Evolutionary conservation across 2,797 vertebrate species (phyloP).

Genomic region (Propithecus perrieri): DNA sequence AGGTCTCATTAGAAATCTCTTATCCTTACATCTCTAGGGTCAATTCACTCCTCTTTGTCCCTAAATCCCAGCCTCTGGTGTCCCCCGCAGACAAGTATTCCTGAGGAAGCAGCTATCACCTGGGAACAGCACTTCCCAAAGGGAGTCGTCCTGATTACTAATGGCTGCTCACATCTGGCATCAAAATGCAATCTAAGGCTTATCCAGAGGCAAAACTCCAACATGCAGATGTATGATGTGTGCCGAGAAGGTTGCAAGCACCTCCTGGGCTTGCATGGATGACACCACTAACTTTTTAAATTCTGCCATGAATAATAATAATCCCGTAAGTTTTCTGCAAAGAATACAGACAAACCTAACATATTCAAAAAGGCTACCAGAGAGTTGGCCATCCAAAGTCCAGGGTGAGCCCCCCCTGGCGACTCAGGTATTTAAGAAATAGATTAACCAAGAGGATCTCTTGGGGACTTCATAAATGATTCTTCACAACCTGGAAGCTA

Average conservation of each 20-base stretch:
- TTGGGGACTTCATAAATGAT: neutral
- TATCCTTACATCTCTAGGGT: constrained; percentile 76
- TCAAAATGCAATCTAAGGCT: neutral
- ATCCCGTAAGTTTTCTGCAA: constrained; percentile 10
- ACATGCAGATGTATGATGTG: neutral
- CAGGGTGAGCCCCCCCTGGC: neutral
- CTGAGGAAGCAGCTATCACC: constrained; percentile 43
- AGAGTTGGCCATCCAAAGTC: neutral
- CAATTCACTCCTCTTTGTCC: constrained; percentile 73
- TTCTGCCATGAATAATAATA: neutral
- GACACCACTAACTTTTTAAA: neutral
- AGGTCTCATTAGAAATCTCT: constrained; percentile 83
- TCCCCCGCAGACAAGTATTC: neutral
- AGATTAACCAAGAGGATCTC: neutral
- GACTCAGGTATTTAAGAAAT: neutral
- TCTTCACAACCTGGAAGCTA: neutral
- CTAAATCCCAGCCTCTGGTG: constrained; percentile 59
- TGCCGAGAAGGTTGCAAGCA: neutral
- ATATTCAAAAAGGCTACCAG: neutral
- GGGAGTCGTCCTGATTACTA: constrained; percentile 29
- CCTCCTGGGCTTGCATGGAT: neutral
- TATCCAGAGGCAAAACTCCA: constrained; percentile 36
- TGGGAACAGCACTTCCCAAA: constrained; percentile 55
- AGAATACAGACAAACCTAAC: neutral
- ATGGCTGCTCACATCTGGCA: constrained; percentile 49